Conservation (phyloP, 2,113 vertebrate species). For the Misgurnus mizolepis region DNA sequence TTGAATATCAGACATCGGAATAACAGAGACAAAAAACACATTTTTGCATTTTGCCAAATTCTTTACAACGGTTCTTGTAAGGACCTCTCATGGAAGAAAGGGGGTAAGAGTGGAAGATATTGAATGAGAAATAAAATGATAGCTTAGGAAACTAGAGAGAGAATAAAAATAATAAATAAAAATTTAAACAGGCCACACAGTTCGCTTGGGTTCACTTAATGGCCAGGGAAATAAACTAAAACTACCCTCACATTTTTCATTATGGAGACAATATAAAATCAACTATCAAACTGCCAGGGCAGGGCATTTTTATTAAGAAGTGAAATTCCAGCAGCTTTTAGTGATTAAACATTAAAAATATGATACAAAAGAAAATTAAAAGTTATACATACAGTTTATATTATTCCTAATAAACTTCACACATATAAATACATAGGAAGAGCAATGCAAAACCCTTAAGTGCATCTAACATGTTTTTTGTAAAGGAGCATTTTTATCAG, state of each 20-base stretch:
- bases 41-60: constrained; percentile 16
- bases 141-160: not conserved
- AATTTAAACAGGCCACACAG: constrained; percentile 7
- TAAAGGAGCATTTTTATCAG: no score
- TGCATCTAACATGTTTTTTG: no score
- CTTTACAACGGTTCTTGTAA: not conserved
- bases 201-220: constrained; percentile 3
- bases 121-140: not conserved
- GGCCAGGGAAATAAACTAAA: not conserved
- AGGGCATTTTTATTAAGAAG: not conserved
- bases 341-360: not conserved
- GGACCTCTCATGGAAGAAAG: not conserved
- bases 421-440: no score
- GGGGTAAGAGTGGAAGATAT: no score
- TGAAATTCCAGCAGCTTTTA: not conserved
- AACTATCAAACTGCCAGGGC: not conserved
- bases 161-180: not conserved
- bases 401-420: no score
- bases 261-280: not conserved
- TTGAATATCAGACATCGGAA: constrained; percentile 15
- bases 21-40: constrained; percentile 40
- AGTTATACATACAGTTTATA: no score
- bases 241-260: not conserved
- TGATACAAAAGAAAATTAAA: no score
- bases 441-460: no score